Percentiles rank a stretch among this genome's conserved stretches.
Conservation (phyloP, 2,888 invertebrate genomes). For the Pseudococcus longispinus region DNA sequence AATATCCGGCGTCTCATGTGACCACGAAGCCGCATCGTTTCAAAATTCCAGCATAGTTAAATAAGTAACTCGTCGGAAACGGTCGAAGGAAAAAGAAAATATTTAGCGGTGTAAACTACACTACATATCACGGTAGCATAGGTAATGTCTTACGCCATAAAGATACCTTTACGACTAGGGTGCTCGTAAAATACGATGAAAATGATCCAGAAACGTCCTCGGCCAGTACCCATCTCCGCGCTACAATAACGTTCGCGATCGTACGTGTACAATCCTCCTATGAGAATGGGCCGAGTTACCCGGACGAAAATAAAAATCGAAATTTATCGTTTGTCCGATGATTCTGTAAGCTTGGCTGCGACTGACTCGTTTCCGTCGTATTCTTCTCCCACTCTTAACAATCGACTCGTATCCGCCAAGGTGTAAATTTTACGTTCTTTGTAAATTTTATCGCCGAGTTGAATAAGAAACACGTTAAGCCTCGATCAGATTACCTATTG, state of each 20-base stretch:
- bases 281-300: not conserved
- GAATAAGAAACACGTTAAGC: not conserved
- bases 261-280: not conserved
- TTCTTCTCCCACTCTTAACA: not conserved
- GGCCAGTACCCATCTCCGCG: not conserved
- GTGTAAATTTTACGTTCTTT: slow-evolving; percentile 16
- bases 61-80: not conserved
- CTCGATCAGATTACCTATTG: not conserved
- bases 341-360: not conserved
- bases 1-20: not conserved
- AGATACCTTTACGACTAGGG: not conserved
- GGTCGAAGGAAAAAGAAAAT: not conserved
- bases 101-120: not conserved
- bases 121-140: not conserved
- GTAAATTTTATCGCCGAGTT: not conserved
- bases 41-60: not conserved
- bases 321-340: slow-evolving; percentile 20
- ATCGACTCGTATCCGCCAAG: not conserved
- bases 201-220: not conserved
- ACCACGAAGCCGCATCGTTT: not conserved
- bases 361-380: not conserved
- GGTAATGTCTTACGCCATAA: not conserved
- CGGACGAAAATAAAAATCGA: slow-evolving; percentile 12
- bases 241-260: not conserved
- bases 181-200: not conserved